Evolutionary conservation across 2,888 invertebrate genomes (phyloP).

Genomic region (Hydraecia micacea): DNA sequence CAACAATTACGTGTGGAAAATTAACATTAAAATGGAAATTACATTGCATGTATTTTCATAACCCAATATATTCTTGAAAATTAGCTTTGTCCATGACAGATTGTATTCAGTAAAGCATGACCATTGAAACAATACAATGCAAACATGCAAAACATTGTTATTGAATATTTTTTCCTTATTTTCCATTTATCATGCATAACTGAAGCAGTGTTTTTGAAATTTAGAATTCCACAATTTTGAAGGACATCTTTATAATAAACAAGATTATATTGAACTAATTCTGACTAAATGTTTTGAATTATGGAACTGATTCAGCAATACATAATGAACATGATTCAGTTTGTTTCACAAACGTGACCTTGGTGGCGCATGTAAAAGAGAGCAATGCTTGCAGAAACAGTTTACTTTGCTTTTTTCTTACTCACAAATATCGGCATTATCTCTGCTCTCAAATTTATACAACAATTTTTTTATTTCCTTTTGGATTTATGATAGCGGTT

Average conservation of each 20-base stretch:
- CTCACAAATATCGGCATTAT: neutral
- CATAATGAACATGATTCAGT: constrained; percentile 14
- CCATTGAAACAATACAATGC: constrained; percentile 20
- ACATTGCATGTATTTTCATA: constrained; percentile 35
- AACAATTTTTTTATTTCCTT: neutral
- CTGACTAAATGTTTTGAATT: neutral
- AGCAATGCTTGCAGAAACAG: constrained; percentile 5
- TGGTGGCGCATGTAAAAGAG: constrained; percentile 20
- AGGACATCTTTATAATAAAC: neutral
- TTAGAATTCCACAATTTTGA: neutral
- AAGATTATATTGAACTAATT: neutral
- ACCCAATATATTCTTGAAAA: constrained; percentile 32
- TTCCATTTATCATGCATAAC: neutral
- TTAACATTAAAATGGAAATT: constrained; percentile 41
- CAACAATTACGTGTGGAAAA: constrained; percentile 29
- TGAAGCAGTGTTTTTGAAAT: neutral
- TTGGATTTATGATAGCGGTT: neutral
- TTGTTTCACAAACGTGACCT: constrained; percentile 41
- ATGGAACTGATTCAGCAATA: constrained; percentile 7
- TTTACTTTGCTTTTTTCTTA: constrained; percentile 5
- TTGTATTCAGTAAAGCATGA: constrained; percentile 22
- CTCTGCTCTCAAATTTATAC: neutral
- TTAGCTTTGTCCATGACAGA: constrained; percentile 22
- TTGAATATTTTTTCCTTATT: constrained; percentile 3
- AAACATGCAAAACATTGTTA: constrained; percentile 8